A percentile compares a stretch with the other conserved stretches of the same genome.
phyloP scores from a whole-genome alignment of 2,888 invertebrate species.

The Stenurella melanura region DNA sequence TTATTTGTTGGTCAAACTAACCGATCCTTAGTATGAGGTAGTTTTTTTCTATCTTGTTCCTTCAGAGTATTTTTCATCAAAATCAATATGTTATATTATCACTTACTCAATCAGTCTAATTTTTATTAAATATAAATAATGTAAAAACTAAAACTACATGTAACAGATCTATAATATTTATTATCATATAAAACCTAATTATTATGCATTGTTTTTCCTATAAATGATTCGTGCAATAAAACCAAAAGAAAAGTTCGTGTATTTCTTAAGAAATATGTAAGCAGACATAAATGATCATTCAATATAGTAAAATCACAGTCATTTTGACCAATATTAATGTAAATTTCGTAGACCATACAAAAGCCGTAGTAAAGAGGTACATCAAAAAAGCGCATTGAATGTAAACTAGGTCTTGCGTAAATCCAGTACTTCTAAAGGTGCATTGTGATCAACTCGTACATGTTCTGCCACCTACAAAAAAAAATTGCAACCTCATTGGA shows the following conservation, averaged over 20 bases:
- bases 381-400: constrained; percentile 44
- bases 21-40: too few species aligned
- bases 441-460: constrained; percentile 79
- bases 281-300: constrained; percentile 19
- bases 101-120: neutral
- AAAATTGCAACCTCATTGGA: neutral
- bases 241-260: constrained; percentile 19
- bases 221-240: constrained; percentile 1
- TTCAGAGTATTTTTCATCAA: too few species aligned
- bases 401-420: constrained; percentile 73
- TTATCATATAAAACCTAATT: neutral
- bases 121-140: neutral
- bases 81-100: too few species aligned
- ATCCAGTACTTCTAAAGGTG: constrained; percentile 83
- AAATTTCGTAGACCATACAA: constrained; percentile 44
- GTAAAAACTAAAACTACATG: neutral
- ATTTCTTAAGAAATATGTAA: constrained; percentile 30
- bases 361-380: constrained; percentile 41
- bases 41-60: too few species aligned
- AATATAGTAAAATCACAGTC: constrained; percentile 38
- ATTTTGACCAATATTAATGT: constrained; percentile 36
- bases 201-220: neutral
- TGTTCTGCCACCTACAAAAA: constrained; percentile 82
- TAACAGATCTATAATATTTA: constrained; percentile 1
- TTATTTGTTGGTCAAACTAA: too few species aligned